phyloP scores from a whole-genome alignment of 1,140 invertebrate genomes.

The Achroia grisella region DNA sequence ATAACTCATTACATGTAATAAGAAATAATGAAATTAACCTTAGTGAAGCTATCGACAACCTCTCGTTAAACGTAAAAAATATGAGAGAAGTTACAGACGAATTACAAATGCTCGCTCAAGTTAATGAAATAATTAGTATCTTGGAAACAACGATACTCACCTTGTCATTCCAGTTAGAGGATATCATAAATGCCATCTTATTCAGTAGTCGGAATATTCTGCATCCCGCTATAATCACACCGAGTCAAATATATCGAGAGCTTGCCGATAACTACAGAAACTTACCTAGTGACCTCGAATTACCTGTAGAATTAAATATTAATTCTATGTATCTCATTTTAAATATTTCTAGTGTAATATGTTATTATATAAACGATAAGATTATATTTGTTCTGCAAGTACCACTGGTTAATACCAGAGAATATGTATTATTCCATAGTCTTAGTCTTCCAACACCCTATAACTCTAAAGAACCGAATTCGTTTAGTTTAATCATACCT shows the following conservation, averaged over 20 bases:
- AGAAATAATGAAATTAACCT: constrained; percentile 19
- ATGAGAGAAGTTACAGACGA: constrained; percentile 10
- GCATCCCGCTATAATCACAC: constrained; percentile 21
- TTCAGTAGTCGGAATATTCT: constrained; percentile 25
- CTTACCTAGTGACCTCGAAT: constrained; percentile 9
- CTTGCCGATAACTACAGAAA: constrained; percentile 24
- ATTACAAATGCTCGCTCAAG: constrained; percentile 7
- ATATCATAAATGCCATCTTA: constrained; percentile 25
- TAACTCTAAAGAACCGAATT: no score
- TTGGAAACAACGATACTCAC: constrained; percentile 22
- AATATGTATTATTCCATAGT: no score
- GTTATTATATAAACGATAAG: no score
- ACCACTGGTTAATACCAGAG: no score
- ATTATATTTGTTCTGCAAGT: no score
- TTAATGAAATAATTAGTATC: constrained; percentile 18
- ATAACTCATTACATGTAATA: no score
- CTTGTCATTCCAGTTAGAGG: constrained; percentile 27
- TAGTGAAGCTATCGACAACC: constrained; percentile 18
- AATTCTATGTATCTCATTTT: neutral
- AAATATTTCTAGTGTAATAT: neutral
- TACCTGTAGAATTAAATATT: neutral
- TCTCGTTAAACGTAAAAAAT: constrained; percentile 15
- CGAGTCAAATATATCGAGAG: constrained; percentile 22
- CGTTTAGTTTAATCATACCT: no score
- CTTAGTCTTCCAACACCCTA: no score